phyloP scores from a whole-genome alignment of 2,797 vertebrate species.

The Gallinago nigripennis region DNA sequence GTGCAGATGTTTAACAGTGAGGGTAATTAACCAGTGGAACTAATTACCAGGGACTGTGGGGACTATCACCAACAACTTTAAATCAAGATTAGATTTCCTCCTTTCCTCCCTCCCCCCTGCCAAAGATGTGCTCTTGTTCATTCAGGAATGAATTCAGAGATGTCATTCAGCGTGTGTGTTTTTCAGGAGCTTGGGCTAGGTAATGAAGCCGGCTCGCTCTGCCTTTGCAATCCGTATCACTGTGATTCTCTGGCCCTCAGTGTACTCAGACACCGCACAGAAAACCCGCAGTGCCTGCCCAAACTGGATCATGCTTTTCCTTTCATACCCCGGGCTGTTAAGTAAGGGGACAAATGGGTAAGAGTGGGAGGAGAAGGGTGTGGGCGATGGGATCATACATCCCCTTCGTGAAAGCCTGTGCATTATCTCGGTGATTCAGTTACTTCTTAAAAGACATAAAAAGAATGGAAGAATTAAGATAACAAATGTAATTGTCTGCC shows the following conservation, averaged over 20 bases:
- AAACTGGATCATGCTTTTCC: neutral
- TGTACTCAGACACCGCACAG: accelerated
- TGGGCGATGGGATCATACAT: neutral
- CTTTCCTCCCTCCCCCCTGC: too few relatives aligned
- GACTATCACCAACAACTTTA: conserved; percentile 56
- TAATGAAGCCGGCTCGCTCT: neutral
- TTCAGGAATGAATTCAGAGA: neutral
- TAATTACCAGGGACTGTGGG: conserved; percentile 54
- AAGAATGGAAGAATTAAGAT: conserved; percentile 34
- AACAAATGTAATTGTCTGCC: conserved; percentile 25
- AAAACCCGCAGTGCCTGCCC: neutral
- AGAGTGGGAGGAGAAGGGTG: neutral
- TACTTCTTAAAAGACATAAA: conserved; percentile 18
- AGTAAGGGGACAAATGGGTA: neutral
- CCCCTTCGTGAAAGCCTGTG: neutral
- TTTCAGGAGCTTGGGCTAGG: neutral
- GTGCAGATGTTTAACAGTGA: conserved; percentile 67
- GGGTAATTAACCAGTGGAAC: conserved; percentile 66
- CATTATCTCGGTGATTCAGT: neutral
- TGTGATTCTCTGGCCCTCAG: neutral
- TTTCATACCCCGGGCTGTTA: neutral
- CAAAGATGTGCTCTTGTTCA: neutral
- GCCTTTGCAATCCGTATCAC: neutral
- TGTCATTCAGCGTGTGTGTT: neutral
- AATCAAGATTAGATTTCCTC: conserved; percentile 7